Base-by-base conservation (phyloP, 1,140 invertebrate genomes). In the Drosophila burlai region DNA sequence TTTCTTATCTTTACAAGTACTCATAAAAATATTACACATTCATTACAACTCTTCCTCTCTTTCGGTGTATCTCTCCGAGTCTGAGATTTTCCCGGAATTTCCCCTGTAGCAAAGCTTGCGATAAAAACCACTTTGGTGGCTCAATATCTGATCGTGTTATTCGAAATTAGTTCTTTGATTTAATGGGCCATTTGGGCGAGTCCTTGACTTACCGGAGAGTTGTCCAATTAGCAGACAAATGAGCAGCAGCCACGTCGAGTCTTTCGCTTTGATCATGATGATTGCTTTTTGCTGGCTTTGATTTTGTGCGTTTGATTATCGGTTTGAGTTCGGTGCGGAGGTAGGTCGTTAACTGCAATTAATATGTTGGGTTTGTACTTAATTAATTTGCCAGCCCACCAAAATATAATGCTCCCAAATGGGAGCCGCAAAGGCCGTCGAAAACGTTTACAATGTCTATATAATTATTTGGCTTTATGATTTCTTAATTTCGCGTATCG, bases 331-430 rank as follows among this genome's bases (percentile, higher is more conserved):
- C 34, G 72, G 66, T 45, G 62, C 68, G 73, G 83, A 77, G 81
- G 80, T 89, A 77, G 84, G 74, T 86, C 72, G 85, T 87, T 90
- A 87, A 84, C 84, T 87, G 84, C 81, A 87, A 87, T 89, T 87
- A 87, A 87, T 87, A 89, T 89, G 84, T 74, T 84, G 54, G 68
- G 50, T 78, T 65, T 50, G 65, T 77, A 74, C 77, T 85, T 76
- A 31, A 85, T 87, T 84, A 78, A 87, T 78, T 87, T 68, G 84
- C 77, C 42, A 47, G 29, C 46, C 47, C 67, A 18, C 49, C n/a
- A 31, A 49, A 18, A 26, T 29, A 67, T 29, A 62, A 36, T 29
- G 13, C 34, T 26, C 55, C 80, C 61, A 66, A 86, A 34, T 24
- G 55, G 74, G 81, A 29, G 50, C 84, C 84, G 84, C 76, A 72